phyloP scores from a whole-genome alignment of 1,140 invertebrate species.

The Mya arenaria region DNA sequence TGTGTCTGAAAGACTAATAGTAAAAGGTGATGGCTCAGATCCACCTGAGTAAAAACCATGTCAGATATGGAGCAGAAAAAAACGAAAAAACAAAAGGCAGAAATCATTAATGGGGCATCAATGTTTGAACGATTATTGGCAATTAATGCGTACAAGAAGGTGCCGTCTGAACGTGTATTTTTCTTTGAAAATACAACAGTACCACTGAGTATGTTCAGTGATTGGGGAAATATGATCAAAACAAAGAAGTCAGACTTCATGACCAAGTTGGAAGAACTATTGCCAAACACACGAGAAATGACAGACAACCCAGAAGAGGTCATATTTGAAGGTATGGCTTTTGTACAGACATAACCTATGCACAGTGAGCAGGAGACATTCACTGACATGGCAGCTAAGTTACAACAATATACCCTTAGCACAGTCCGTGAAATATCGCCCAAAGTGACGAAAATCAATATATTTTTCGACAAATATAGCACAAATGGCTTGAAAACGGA shows the following conservation, averaged over 20 bases:
- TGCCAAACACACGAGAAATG: not conserved
- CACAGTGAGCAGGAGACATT: not conserved
- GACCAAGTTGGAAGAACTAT: not conserved
- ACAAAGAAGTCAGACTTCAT: constrained; percentile 5
- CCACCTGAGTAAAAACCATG: constrained; percentile 5
- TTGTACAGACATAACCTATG: not conserved
- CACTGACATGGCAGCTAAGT: not conserved
- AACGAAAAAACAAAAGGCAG: not conserved
- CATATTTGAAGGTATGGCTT: constrained; percentile 16
- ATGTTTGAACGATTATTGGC: constrained; percentile 26
- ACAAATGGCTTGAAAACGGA: not conserved
- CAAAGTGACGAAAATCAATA: not conserved
- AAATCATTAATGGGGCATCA: not conserved
- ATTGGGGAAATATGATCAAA: not conserved
- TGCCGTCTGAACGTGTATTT: constrained; percentile 2
- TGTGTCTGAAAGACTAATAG: not conserved
- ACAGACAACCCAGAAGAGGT: not conserved
- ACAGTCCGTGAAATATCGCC: not conserved
- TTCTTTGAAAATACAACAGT: constrained; percentile 26
- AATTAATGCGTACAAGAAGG: constrained; percentile 5
- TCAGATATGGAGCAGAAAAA: not conserved
- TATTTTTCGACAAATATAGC: constrained; percentile 4
- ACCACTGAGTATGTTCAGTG: constrained; percentile 13
- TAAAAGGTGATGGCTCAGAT: not conserved
- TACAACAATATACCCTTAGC: not conserved